Evolutionary conservation across 2,888 invertebrate genomes (phyloP).

Genomic region (Brenthis daphne): DNA sequence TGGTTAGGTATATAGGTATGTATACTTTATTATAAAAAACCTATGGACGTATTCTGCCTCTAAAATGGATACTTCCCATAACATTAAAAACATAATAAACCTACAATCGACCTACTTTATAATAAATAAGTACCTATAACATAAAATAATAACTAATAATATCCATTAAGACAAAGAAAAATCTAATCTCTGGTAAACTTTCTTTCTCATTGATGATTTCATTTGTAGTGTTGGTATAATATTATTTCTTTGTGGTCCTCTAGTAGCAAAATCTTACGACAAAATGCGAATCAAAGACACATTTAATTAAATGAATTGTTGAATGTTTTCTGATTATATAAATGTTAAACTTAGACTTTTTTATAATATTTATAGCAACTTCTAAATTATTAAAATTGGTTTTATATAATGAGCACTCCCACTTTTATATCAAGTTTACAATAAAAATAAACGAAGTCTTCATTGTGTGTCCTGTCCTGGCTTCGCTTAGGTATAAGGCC

Average conservation of each 20-base stretch:
- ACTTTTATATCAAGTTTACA: too few relatives aligned
- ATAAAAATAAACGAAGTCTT: too few relatives aligned
- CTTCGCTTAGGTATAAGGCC: too few relatives aligned
- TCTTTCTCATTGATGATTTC: constrained; percentile 19
- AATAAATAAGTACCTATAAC: background rate
- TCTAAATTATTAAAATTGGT: too few relatives aligned
- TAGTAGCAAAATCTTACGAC: constrained; percentile 27
- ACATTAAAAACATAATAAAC: background rate
- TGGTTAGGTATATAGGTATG: too few relatives aligned
- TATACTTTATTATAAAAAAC: too few relatives aligned
- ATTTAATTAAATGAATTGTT: constrained; percentile 31
- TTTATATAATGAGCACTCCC: too few relatives aligned
- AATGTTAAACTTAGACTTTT: too few relatives aligned
- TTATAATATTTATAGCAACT: too few relatives aligned
- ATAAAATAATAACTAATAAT: background rate
- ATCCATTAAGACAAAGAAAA: constrained; percentile 7
- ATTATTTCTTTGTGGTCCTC: constrained; percentile 25
- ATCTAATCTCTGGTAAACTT: constrained; percentile 2
- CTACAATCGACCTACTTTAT: background rate
- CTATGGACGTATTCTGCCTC: background rate
- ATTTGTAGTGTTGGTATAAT: constrained; percentile 27
- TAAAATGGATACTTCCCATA: background rate
- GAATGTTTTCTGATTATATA: constrained; percentile 10
- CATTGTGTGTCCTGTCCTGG: too few relatives aligned
- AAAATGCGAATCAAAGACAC: constrained; percentile 35